These are phyloP conservation scores for Amniataba percoides DNA, from an alignment of 2,797 vertebrate species.

Conservation along the genomic window DNA sequence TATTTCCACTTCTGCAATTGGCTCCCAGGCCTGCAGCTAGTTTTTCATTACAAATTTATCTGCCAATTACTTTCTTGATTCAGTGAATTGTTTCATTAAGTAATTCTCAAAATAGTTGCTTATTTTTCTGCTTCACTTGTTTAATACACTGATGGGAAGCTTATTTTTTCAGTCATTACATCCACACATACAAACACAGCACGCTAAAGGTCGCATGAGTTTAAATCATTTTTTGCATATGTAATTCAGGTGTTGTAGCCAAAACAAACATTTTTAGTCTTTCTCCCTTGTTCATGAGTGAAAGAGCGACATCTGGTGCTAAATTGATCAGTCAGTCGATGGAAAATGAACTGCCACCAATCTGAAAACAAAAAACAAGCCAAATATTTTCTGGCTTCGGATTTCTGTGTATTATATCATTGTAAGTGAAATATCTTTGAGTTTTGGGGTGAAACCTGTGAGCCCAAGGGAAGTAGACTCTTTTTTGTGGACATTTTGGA, in stretches of 20 bases:
- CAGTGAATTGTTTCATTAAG: not conserved
- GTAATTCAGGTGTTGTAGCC: not conserved
- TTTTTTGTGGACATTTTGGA: not conserved
- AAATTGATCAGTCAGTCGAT: not conserved
- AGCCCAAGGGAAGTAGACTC: not conserved
- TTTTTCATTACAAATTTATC: not conserved
- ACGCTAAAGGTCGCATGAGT: not conserved
- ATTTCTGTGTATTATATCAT: not conserved
- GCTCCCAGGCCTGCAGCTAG: not conserved
- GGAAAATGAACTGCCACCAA: not conserved
- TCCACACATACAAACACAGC: not conserved
- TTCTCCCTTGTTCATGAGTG: not conserved
- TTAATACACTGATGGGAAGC: not conserved
- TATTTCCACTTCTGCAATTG: conserved; percentile 1
- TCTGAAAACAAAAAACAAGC: not conserved
- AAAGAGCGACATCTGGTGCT: not conserved
- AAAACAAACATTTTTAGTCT: not conserved
- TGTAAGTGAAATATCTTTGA: not conserved
- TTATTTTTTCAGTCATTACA: not conserved
- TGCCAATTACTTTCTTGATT: not conserved
- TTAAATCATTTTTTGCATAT: not conserved
- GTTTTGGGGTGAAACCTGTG: not conserved
- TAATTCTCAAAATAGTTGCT: not conserved
- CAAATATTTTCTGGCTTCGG: not conserved
- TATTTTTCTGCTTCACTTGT: not conserved